These are phyloP conservation scores for Caenorhabditis sinica DNA, from an alignment of 2,888 invertebrate species.

Conservation along the genomic window DNA sequence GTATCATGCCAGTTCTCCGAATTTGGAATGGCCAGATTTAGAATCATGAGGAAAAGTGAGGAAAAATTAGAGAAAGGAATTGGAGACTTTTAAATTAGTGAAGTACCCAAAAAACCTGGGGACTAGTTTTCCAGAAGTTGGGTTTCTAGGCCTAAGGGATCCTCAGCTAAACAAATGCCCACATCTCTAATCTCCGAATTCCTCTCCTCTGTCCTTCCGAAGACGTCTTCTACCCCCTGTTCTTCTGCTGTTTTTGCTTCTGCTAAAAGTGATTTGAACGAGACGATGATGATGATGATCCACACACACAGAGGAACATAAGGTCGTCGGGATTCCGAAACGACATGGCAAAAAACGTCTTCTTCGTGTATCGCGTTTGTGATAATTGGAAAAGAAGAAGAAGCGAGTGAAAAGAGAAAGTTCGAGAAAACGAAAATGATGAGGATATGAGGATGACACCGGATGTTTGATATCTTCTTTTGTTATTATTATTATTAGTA, in stretches of 20 bases:
- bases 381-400: constrained; percentile 27
- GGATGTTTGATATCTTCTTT: constrained; percentile 33
- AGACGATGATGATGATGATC: constrained; percentile 14
- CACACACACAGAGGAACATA: constrained; percentile 20
- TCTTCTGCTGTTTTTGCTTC: neutral
- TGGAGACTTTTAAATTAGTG: too few relatives aligned
- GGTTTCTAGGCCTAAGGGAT: neutral
- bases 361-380: constrained; percentile 9
- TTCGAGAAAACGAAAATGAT: constrained; percentile 9
- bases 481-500: neutral
- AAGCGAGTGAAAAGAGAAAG: constrained; percentile 5
- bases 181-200: too few relatives aligned
- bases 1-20: too few relatives aligned
- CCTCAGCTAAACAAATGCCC: neutral
- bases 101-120: too few relatives aligned
- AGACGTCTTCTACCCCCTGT: neutral
- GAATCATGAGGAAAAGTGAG: too few relatives aligned
- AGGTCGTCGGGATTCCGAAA: constrained; percentile 24
- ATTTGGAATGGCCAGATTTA: too few relatives aligned
- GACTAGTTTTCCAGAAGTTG: too few relatives aligned
- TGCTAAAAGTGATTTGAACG: constrained; percentile 3
- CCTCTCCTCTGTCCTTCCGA: neutral
- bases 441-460: constrained; percentile 17
- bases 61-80: too few relatives aligned
- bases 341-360: constrained; percentile 9